Percentiles rank a stretch among this genome's conserved stretches.
Conservation (phyloP, 2,888 invertebrate genomes). For the Muscina levida region DNA sequence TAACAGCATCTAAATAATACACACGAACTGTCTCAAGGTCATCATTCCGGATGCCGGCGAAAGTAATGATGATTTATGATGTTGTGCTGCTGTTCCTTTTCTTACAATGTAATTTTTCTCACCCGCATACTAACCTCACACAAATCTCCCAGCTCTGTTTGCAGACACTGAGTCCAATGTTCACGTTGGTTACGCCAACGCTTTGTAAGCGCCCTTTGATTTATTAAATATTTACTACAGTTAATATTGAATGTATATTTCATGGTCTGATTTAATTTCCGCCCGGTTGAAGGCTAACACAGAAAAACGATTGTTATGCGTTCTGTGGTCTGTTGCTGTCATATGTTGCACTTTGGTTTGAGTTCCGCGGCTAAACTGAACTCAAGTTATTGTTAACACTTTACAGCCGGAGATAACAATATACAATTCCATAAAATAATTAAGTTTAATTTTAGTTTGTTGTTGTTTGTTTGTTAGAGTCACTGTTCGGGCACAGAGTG, state of each 20-base stretch:
- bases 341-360: background rate
- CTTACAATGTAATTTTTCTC: no score
- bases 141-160: conserved; percentile 70
- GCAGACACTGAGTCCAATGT: conserved; percentile 69
- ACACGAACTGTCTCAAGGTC: background rate
- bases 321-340: conserved; percentile 27
- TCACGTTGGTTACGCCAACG: conserved; percentile 70
- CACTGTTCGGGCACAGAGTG: conserved; percentile 1
- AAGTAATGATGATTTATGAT: no score
- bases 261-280: conserved; percentile 32
- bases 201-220: conserved; percentile 69
- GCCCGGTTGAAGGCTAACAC: conserved; percentile 30
- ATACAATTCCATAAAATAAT: background rate
- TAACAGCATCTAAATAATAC: no score
- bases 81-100: no score
- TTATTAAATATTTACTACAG: conserved; percentile 37
- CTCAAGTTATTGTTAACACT: conserved; percentile 1
- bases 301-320: conserved; percentile 15
- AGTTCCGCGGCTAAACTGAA: conserved; percentile 14
- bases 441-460: background rate
- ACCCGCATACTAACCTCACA: conserved; percentile 72
- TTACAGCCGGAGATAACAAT: background rate
- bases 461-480: background rate
- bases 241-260: conserved; percentile 56
- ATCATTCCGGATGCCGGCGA: no score